Percentiles rank a stretch among this genome's conserved stretches.
Conservation (phyloP, 2,113 vertebrate genomes). For the Poeciliopsis retropinna region DNA sequence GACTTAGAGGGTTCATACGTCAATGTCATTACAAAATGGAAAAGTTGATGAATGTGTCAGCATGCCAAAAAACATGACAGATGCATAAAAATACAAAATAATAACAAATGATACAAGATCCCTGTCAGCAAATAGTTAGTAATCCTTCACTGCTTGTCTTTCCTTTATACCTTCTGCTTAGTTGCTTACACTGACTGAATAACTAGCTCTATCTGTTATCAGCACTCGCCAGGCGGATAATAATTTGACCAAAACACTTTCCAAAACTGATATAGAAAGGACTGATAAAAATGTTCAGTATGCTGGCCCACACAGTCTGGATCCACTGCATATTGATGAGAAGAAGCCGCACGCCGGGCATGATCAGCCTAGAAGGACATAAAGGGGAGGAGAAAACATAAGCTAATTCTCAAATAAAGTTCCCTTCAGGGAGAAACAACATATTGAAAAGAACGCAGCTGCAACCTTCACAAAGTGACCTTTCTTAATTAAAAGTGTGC, state of each 20-base stretch:
- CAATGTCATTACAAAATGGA: neutral
- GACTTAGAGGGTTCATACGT: neutral
- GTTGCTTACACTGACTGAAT: neutral
- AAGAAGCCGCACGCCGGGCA: constrained; percentile 68
- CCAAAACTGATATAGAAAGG: constrained; percentile 63
- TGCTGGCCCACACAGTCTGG: constrained; percentile 64
- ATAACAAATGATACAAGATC: neutral
- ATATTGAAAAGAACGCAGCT: neutral
- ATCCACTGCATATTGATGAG: constrained; percentile 74
- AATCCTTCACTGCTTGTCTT: neutral
- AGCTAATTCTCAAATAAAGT: neutral
- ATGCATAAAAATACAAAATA: constrained; percentile 17
- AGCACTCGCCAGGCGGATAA: constrained; percentile 46
- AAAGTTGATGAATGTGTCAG: neutral
- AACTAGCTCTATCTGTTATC: constrained; percentile 25
- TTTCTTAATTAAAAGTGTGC: neutral
- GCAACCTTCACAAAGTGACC: neutral
- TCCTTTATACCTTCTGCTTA: neutral
- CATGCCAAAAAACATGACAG: neutral
- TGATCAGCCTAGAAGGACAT: constrained; percentile 62
- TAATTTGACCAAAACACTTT: constrained; percentile 57
- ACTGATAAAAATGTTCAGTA: constrained; percentile 63
- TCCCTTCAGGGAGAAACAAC: neutral
- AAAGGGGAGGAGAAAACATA: constrained; percentile 12
- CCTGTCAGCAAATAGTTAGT: neutral